Evolutionary conservation across 2,113 vertebrate species (phyloP), one percentile per base, ranked within the genome.

Genomic region (Leuciscus idus): DNA sequence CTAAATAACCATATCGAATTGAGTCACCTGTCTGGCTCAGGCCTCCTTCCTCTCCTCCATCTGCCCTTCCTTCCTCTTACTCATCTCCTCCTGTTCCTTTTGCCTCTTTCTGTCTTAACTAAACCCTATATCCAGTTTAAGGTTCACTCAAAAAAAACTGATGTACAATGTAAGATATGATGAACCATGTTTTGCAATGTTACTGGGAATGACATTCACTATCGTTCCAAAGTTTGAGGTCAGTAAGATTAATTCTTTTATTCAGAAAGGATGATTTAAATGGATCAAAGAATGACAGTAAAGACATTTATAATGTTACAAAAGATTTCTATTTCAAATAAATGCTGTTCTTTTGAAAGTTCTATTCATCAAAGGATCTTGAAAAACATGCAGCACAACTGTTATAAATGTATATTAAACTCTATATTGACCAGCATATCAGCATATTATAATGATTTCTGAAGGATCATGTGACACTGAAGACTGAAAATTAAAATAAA

Each of bases 11-110:
- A n/a, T 19, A 48, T 46, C 15, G n/a, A 61, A 61, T n/a, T 33
- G 68, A 70, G 68, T 83, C 64, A 83, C 48, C 81, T 39, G 48
- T 43, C 82, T 74, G 30, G 48, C 21, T 84, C 66, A 43, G 19
- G 19, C 39, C 50, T 55, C 28, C 50, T 62, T 80, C 13, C 78
- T 80, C 78, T 17, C 23, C 12, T 80, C 57, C 23, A 80, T 62
- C 52, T 57, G 21, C 30, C 52, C 76, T 57, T 79, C 76, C 46
- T 21, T 30, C 21, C 66, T 36, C 15, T n/a, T 26, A 28, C 61
- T 62, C 61, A 26, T 26, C 61, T 26, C 61, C n/a, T 28, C 11
- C 61, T 28, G 61, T 73, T n/a, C 8, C 19, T 72, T 21, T 8
- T 4, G 33, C 23, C 19, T 46, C 19, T 46, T 74, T 74, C 19